A percentile compares a stretch with the other conserved stretches of the same genome.
Evolutionary conservation across 1,140 invertebrate species (phyloP).

Genomic region (Sinonovacula constricta): DNA sequence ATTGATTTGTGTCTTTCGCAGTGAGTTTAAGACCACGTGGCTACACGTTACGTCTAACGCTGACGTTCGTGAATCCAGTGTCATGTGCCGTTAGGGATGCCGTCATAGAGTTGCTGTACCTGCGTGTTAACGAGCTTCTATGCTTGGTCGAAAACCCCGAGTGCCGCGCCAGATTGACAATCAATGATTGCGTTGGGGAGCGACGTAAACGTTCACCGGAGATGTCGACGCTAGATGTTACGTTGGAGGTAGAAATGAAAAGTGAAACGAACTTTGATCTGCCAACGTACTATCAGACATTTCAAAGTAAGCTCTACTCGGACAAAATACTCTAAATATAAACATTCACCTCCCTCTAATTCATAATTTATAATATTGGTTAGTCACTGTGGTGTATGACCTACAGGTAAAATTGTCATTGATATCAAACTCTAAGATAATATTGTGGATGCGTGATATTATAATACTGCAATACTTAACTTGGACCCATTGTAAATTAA

Average conservation of each 20-base stretch:
- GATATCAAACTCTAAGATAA: too few species aligned
- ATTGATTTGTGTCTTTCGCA: too few species aligned
- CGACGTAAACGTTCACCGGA: conserved; percentile 2
- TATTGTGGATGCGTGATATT: too few species aligned
- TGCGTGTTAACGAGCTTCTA: background rate
- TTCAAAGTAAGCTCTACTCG: conserved; percentile 1
- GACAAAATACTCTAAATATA: too few species aligned
- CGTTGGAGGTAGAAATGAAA: background rate
- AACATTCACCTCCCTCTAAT: too few species aligned
- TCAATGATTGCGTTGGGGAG: background rate
- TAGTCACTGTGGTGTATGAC: too few species aligned
- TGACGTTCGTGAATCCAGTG: conserved; percentile 17
- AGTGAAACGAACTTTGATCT: conserved; percentile 29
- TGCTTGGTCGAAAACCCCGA: background rate
- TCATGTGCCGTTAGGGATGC: conserved; percentile 2
- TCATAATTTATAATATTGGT: too few species aligned
- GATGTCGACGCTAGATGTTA: background rate
- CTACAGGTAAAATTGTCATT: too few species aligned
- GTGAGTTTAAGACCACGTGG: conserved; percentile 5
- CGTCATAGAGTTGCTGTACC: background rate
- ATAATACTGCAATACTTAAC: too few species aligned
- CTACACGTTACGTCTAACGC: conserved; percentile 8
- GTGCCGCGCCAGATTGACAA: background rate
- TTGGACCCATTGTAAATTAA: too few species aligned
- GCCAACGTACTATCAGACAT: conserved; percentile 8